Percentiles rank a stretch among this genome's conserved stretches.
Conservation (phyloP, 2,888 invertebrate species). For the Pachydiplax longipennis region DNA sequence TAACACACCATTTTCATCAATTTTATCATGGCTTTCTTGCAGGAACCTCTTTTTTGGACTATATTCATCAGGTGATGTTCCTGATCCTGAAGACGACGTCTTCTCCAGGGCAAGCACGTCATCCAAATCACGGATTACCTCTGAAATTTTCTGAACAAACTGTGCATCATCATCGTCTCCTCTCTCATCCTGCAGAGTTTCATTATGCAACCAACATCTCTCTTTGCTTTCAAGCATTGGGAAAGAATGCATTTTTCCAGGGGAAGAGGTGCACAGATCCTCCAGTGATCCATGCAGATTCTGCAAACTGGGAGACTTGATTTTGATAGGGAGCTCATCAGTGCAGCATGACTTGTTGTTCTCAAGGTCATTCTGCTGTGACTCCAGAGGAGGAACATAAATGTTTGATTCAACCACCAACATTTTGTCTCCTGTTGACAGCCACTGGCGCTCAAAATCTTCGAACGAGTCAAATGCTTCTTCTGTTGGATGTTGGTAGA, state of each 20-base stretch:
- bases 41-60: constrained; percentile 25
- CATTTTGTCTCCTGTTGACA: constrained; percentile 66
- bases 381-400: background rate
- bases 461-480: constrained; percentile 52
- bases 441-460: constrained; percentile 80
- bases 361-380: background rate
- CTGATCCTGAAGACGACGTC: constrained; percentile 58
- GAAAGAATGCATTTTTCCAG: background rate
- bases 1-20: constrained; percentile 50
- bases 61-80: constrained; percentile 13
- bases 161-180: constrained; percentile 67
- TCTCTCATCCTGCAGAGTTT: background rate
- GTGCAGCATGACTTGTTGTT: background rate
- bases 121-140: constrained; percentile 71
- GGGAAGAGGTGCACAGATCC: constrained; percentile 58
- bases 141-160: constrained; percentile 68
- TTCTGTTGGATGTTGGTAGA: constrained; percentile 54
- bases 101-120: constrained; percentile 69
- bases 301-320: constrained; percentile 59
- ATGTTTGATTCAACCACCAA: background rate
- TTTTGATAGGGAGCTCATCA: constrained; percentile 37
- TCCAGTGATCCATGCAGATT: constrained; percentile 77
- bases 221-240: background rate
- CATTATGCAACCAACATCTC: background rate
- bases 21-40: constrained; percentile 24